Conservation (phyloP, 2,888 invertebrate genomes). For the Meghimatium bilineatum region DNA sequence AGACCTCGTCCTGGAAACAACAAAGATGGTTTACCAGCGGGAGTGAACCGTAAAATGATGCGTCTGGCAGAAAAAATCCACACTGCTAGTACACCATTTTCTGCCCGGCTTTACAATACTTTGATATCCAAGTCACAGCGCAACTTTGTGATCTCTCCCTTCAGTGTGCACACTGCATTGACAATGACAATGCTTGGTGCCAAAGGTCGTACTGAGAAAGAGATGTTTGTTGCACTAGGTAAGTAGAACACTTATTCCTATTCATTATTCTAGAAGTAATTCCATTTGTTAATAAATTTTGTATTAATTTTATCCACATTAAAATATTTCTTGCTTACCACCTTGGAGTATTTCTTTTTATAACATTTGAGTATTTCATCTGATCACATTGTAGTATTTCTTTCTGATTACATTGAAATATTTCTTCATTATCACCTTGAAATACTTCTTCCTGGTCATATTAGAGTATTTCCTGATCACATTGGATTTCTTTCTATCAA, state of each 20-base stretch:
- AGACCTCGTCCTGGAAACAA: neutral
- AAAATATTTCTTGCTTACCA: too few species aligned
- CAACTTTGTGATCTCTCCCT: slow-evolving; percentile 72
- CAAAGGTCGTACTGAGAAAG: slow-evolving; percentile 34
- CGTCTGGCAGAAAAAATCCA: slow-evolving; percentile 3
- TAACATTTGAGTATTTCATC: too few species aligned
- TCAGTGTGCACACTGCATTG: slow-evolving; percentile 65
- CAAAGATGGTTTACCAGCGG: neutral
- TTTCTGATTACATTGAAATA: too few species aligned
- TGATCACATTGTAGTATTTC: too few species aligned
- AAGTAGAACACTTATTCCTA: neutral
- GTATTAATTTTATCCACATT: too few species aligned
- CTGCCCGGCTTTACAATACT: neutral
- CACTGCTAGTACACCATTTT: slow-evolving; percentile 22
- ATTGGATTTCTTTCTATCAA: too few species aligned
- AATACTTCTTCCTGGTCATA: too few species aligned
- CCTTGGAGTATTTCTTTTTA: too few species aligned
- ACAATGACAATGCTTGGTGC: slow-evolving; percentile 52
- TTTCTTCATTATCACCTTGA: too few species aligned
- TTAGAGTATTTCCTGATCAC: too few species aligned
- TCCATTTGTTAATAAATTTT: too few species aligned
- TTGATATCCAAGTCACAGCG: neutral
- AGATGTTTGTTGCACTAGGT: slow-evolving; percentile 49
- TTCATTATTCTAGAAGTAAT: too few species aligned
- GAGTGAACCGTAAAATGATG: slow-evolving; percentile 23